Base-by-base conservation (phyloP, 2,888 invertebrate genomes). In the Acanthosepion lycidas region DNA sequence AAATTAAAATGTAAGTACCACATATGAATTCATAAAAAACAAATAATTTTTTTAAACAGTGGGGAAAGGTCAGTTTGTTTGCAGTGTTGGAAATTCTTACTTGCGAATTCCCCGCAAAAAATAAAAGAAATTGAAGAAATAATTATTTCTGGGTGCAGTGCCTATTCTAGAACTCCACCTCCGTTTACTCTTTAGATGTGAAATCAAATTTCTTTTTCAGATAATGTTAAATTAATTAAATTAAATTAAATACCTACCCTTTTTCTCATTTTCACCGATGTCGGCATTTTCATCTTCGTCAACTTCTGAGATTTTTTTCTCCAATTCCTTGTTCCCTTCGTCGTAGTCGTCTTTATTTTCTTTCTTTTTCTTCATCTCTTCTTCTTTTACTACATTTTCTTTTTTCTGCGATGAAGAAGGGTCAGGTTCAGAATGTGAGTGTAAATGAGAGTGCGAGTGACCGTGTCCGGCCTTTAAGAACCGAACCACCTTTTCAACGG, bases 401-500 rank as follows among this genome's bases (percentile, higher is more conserved):
- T 78, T n/a, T 78, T 28, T n/a, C n/a, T 78, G n/a, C 18, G 92
- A 42, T n/a, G 94, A 91, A 64, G 95, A 91, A 12, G 59, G 94
- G 28, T 94, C 91, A 64, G 95, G 94, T 93, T 95, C 94, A 59
- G 94, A 92, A 95, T 96, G 96, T 9, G 96, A 95, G 95, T 97
- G 97, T 26, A 96, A 97, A 95, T 99, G 99, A 53, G 98, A 98
- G 97, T 99, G 99, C 9, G 96, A 95, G 95, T 97, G 96, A 5
- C 98, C 98, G 97, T 98, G 98, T 20, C 98, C 98, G 94, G 98
- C 98, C 98, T 99, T 99, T 93, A 99, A 98, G 95, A 99, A 96
- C n/a, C 97, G 96, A 9, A 97, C 97, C 96, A 97, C 96, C 97
- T 99, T 99, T 97, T 99, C 99, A 0, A 99, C 99, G 64, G 98